Evolutionary conservation across 2,888 invertebrate genomes (phyloP).

Genomic region (Coleophora deauratella): DNA sequence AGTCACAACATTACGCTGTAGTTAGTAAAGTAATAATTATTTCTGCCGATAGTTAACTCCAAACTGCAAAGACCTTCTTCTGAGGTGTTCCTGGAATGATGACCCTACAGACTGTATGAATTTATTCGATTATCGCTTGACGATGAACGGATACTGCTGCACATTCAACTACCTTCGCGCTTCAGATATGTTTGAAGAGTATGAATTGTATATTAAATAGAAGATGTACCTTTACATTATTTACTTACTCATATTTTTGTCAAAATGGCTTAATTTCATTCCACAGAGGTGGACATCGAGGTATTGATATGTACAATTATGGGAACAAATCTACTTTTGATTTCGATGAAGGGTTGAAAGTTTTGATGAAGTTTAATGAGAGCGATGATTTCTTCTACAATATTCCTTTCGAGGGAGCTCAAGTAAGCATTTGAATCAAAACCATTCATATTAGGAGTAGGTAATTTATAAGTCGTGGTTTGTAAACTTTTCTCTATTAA

Average conservation of each 20-base stretch:
- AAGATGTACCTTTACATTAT: not conserved
- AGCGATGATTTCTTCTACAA: conserved; percentile 68
- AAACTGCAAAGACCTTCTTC: conserved; percentile 58
- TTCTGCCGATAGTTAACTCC: conserved; percentile 51
- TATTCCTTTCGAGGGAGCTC: conserved; percentile 61
- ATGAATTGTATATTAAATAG: no score
- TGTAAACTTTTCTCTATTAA: no score
- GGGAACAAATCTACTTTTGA: conserved; percentile 61
- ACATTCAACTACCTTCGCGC: conserved; percentile 72
- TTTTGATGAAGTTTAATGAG: conserved; percentile 46
- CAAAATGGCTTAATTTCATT: conserved; percentile 24
- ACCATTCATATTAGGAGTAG: conserved; percentile 13
- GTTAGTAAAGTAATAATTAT: not conserved
- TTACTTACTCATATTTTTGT: not conserved
- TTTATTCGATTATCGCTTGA: conserved; percentile 71
- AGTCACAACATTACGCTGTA: no score
- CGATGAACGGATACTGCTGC: conserved; percentile 75
- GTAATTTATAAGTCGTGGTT: no score
- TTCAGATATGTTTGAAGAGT: conserved; percentile 55
- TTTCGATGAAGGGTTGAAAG: conserved; percentile 54
- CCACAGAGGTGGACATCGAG: conserved; percentile 24
- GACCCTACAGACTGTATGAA: conserved; percentile 50
- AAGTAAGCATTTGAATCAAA: conserved; percentile 33
- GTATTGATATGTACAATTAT: conserved; percentile 49
- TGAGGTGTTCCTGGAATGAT: conserved; percentile 68